Evolutionary conservation across 2,797 vertebrate species (phyloP), one percentile per base, ranked within the genome.

Genomic region (Microctenopoma steveboyesi): DNA sequence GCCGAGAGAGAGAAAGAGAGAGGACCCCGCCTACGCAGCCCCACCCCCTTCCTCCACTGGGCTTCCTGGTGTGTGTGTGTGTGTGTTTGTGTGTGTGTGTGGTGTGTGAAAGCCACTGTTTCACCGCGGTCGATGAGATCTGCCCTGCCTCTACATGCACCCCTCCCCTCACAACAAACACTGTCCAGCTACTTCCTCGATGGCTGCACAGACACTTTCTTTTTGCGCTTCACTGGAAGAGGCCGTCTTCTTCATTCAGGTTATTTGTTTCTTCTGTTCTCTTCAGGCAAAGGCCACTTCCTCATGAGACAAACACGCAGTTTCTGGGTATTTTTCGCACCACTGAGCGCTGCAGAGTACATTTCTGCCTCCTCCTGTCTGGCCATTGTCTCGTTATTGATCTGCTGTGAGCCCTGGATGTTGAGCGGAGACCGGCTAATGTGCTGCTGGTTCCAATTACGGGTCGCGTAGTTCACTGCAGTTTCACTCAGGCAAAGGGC

Each of bases 11-110:
- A 79, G 78, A 88, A 71, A 85, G 70, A 80, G 77, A 86, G 80
- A 76, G 67, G 81, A 85, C 84, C 74, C 90, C 87, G 85, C 90
- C 87, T 88, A 89, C 90, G 56, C 74, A 84, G 79, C 86, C 86
- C 88, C 86, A 90, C 89, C 91, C 90, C 91, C 85, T 90, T 87
- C 89, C 89, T 88, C 82, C 79, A 74, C 85, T 27, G 84, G 82
- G 85, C 88, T 93, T 93, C 92, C 92, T 92, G 90, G 90, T 91
- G 77, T 74, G 72, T 62, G 47, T 63, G 2, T 25, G 47, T 63
- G 2, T 25, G 18, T 63, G 50, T n/a, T n/a, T 56, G 47, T 70
- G 50, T 52, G 18, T 63, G 50, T 56, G 47, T 70, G 50, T 52
- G 30, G 64, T 70, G 72, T 72, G 82, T 64, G 79, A 48, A 79